Evolutionary conservation across 1,140 invertebrate species (phyloP), one percentile per base, ranked within the genome.

Genomic region (Papilio machaon): DNA sequence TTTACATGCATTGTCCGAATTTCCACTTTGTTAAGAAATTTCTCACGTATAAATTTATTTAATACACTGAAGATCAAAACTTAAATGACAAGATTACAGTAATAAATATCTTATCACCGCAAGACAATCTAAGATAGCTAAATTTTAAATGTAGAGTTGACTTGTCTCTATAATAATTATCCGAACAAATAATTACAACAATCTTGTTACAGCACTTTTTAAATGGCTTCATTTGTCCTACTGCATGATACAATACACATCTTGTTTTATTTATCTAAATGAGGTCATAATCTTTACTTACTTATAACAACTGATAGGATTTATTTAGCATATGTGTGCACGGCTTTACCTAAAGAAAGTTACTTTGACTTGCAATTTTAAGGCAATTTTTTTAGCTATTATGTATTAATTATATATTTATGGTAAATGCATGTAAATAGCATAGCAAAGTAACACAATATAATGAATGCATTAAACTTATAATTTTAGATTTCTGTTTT

Each of bases 41-140:
- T 64, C 38, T 35, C 43, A 35, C n/a, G 46, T 79, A 75, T 54
- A 49, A 52, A 79, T 82, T 60, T 49, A 17, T 73, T 80, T 38
- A 13, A 52, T 52, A 52, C 17, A 78, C 30, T 60, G n/a, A 38
- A 78, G 52, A 78, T 78, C 52, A 78, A 60, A 60, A 13, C 17
- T 15, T 35, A 35, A 58, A 38, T 54, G 52, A 78, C 49, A 52
- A 43, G 75, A 60, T 60, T 78, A 58, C 75, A 38, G 30, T 58
- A 78, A 78, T 58, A 38, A 43, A 38, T 78, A 79, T 79, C 77
- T 79, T 79, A 79, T 79, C 77, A 78, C 35, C 38, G 11, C 35
- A 78, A 70, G 49, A 78, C 52, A 79, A 79, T 79, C 77, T 67
- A 49, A 79, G 54, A 79, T 79, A 64, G 58, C 38, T 64, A 19